A percentile compares a stretch with the other conserved stretches of the same genome.
Conservation (phyloP, 2,888 invertebrate species). For the Masnerella sp. region DNA sequence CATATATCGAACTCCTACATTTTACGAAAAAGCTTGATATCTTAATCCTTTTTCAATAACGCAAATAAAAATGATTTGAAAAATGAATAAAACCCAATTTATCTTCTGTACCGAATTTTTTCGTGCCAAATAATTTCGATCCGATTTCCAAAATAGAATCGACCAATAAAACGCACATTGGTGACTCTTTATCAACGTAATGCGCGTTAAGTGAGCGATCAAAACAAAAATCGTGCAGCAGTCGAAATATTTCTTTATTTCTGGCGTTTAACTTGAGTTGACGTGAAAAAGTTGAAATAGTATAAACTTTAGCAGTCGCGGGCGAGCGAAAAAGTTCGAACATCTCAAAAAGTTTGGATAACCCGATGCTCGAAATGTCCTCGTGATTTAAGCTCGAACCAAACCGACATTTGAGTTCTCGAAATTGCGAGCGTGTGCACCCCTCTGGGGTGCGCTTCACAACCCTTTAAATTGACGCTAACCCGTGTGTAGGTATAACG, state of each 20-base stretch:
- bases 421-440: conserved; percentile 54
- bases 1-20: too few species aligned
- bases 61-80: too few species aligned
- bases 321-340: conserved; percentile 57
- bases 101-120: too few species aligned
- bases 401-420: conserved; percentile 55
- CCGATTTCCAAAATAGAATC: too few species aligned
- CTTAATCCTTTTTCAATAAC: too few species aligned
- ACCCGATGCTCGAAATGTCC: conserved; percentile 57
- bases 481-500: conserved; percentile 43
- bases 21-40: too few species aligned
- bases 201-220: conserved; percentile 26
- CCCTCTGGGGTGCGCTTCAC: conserved; percentile 50
- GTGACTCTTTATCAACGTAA: conserved; percentile 17
- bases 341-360: conserved; percentile 57
- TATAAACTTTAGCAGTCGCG: conserved; percentile 56
- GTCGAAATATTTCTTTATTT: conserved; percentile 43
- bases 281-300: conserved; percentile 57
- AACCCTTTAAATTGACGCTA: conserved; percentile 47
- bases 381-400: conserved; percentile 56
- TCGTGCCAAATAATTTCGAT: too few species aligned
- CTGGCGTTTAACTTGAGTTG: conserved; percentile 48
- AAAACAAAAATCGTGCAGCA: conserved; percentile 24
- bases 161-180: too few species aligned
- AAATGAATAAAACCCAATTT: too few species aligned